Evolutionary conservation across 2,888 invertebrate genomes (phyloP), one percentile per base, ranked within the genome.

Genomic region (Melikaiella ostensackeni): DNA sequence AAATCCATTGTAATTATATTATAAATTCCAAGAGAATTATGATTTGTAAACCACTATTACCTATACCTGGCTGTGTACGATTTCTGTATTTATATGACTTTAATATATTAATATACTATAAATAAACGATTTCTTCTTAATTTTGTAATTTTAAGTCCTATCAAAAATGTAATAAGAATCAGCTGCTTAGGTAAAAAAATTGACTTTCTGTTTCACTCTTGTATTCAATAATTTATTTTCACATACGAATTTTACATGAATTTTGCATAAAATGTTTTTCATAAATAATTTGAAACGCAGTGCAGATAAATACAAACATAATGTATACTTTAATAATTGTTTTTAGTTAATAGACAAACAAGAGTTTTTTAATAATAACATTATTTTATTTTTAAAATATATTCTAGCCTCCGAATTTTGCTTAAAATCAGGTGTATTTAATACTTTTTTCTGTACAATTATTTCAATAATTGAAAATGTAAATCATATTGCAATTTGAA

Each of bases 201-300:
- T 50, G n/a, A n/a, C 19, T 46, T 46, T n/a, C 7, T n/a, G 19
- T 50, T n/a, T 8, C 7, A 50, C 7, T 50, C n/a, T n/a, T 50
- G 50, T 50, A n/a, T n/a, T n/a, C n/a, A 50, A n/a, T 50, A 2
- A 50, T 50, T 19, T 50, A 50, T 50, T 50, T 50, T n/a, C 2
- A 50, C n/a, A 50, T n/a, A 50, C n/a, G n/a, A 50, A n/a, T 50
- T 46, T 46, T 19, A 50, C 50, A 50, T 50, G n/a, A n/a, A n/a
- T n/a, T 50, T n/a, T 1, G 4, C n/a, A 50, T 50, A n/a, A 50
- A 46, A 50, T n/a, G 7, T 50, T 0, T 50, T n/a, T 50, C 50
- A n/a, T 50, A 50, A 50, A n/a, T 50, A 7, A 13, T 50, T n/a
- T 50, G 6, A 50, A n/a, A 50, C 8, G 50, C 8, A 50, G 50